Evolutionary conservation across 2,888 invertebrate species (phyloP).

Genomic region (Cremastobaeus sp.): DNA sequence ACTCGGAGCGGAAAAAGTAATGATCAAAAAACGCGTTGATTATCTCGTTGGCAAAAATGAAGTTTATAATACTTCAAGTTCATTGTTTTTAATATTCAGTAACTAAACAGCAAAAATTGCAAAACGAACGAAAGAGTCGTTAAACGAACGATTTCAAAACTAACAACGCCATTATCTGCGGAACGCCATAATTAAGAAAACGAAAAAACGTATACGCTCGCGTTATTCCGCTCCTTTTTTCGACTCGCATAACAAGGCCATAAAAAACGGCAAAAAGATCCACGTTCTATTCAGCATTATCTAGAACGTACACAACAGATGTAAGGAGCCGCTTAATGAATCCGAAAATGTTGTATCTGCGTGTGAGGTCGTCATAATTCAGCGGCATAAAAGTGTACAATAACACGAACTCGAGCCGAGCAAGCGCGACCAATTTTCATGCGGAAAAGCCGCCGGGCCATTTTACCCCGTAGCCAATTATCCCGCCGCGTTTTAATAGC

Average conservation of each 20-base stretch:
- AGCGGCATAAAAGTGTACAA: conserved; percentile 29
- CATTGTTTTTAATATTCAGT: too few relatives aligned
- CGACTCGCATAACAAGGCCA: conserved; percentile 39
- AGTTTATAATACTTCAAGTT: too few relatives aligned
- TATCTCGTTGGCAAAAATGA: too few relatives aligned
- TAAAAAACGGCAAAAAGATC: conserved; percentile 44
- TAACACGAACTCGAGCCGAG: conserved; percentile 7
- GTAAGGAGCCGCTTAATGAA: conserved; percentile 51
- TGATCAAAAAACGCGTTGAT: too few relatives aligned
- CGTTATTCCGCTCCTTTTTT: not conserved
- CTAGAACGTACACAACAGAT: conserved; percentile 54
- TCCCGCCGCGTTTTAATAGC: conserved; percentile 24
- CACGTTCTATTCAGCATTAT: conserved; percentile 39
- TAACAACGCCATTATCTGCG: not conserved
- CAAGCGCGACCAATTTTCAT: conserved; percentile 14
- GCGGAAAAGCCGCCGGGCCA: conserved; percentile 3
- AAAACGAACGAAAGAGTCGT: too few relatives aligned
- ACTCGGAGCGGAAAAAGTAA: too few relatives aligned
- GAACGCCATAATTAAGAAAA: too few relatives aligned
- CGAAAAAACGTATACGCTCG: too few relatives aligned
- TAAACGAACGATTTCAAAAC: too few relatives aligned
- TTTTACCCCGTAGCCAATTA: conserved; percentile 24
- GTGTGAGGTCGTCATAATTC: conserved; percentile 50
- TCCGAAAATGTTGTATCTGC: conserved; percentile 34
- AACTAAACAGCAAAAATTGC: too few relatives aligned